Conservation (phyloP, 2,888 invertebrate species). For the Helicoverpa assulta region DNA sequence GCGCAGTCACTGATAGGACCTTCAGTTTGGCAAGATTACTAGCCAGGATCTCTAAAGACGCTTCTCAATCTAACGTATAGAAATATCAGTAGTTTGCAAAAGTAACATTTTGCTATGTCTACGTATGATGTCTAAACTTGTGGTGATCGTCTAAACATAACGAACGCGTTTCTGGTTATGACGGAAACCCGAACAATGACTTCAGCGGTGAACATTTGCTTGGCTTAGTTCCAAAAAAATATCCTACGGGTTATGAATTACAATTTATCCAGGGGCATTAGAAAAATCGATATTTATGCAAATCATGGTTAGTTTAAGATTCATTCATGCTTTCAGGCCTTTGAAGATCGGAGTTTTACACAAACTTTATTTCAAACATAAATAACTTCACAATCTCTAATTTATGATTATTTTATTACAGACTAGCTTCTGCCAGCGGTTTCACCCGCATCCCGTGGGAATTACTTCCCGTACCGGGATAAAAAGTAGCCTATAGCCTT, state of each 20-base stretch:
- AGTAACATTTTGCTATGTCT: not conserved
- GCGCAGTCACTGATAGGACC: too few relatives aligned
- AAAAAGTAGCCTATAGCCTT: too few relatives aligned
- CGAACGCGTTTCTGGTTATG: conserved; percentile 48
- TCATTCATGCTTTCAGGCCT: conserved; percentile 39
- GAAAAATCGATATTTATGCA: conserved; percentile 38
- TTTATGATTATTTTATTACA: conserved; percentile 8
- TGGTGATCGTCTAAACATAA: conserved; percentile 42
- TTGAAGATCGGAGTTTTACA: not conserved
- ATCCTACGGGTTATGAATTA: conserved; percentile 53
- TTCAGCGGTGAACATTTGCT: conserved; percentile 47
- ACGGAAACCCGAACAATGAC: conserved; percentile 58
- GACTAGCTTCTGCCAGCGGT: too few relatives aligned
- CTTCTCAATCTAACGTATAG: not conserved
- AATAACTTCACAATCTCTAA: not conserved
- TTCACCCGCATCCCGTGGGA: too few relatives aligned
- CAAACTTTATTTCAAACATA: not conserved
- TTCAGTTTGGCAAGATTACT: too few relatives aligned
- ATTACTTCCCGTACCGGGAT: too few relatives aligned
- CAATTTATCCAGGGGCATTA: conserved; percentile 51
- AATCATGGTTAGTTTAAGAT: conserved; percentile 15
- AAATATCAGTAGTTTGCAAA: conserved; percentile 2
- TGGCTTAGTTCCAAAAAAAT: conserved; percentile 59
- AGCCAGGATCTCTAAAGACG: not conserved
- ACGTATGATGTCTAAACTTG: conserved; percentile 8